phyloP scores from a whole-genome alignment of 2,113 vertebrate genomes.

The Crotalus tigris region DNA sequence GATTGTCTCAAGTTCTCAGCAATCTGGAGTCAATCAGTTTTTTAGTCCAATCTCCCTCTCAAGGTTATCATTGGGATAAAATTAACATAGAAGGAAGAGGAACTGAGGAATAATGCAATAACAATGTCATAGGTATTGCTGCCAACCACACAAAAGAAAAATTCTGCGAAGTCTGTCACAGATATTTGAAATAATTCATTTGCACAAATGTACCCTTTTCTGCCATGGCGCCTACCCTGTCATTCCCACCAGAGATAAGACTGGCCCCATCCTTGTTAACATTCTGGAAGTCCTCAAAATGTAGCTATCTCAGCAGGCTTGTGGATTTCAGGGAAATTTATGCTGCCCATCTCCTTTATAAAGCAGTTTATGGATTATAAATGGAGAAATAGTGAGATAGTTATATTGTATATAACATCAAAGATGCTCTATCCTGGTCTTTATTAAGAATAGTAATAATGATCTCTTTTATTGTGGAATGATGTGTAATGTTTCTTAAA shows the following conservation, averaged over 20 bases:
- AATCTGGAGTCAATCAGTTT: neutral
- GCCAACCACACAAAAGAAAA: neutral
- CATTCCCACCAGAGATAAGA: neutral
- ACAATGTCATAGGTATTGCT: neutral
- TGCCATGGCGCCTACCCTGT: neutral
- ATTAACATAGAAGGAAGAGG: neutral
- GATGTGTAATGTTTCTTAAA: neutral
- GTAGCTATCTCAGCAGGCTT: neutral
- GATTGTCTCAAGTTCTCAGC: neutral
- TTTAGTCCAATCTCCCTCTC: neutral
- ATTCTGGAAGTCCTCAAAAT: neutral
- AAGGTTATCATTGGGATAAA: neutral
- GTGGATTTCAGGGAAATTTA: neutral
- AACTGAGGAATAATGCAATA: neutral
- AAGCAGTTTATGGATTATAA: no score
- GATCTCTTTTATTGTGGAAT: neutral
- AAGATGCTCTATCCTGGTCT: neutral
- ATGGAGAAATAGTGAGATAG: neutral
- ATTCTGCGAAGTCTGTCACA: neutral
- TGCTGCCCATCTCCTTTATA: no score
- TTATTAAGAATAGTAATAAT: neutral
- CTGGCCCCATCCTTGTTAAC: neutral
- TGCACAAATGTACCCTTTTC: neutral
- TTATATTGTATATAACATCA: neutral
- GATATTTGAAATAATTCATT: neutral